Evolutionary conservation across 2,113 vertebrate genomes (phyloP).

Genomic region (Gobiocypris rarus): DNA sequence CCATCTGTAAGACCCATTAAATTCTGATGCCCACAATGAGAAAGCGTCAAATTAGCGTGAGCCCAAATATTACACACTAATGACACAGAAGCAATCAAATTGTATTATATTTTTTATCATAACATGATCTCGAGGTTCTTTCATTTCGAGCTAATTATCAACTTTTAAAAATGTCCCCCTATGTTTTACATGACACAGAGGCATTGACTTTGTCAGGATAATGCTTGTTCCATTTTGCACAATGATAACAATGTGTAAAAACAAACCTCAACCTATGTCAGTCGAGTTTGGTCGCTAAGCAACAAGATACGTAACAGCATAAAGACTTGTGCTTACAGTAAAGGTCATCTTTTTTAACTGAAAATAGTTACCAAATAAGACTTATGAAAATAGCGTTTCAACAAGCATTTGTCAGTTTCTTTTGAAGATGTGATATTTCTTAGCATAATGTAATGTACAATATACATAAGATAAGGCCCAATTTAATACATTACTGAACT

Average conservation of each 20-base stretch:
- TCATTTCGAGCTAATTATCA: not conserved
- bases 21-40: no score
- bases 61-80: no score
- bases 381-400: not conserved
- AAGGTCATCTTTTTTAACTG: not conserved
- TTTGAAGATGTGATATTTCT: not conserved
- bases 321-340: conserved; percentile 11
- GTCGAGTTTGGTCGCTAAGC: conserved; percentile 2
- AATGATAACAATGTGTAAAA: conserved; percentile 1
- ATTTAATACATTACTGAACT: conserved; percentile 1
- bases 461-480: not conserved
- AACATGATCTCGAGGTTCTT: not conserved
- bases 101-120: not conserved
- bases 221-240: not conserved
- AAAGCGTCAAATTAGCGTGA: no score
- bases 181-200: not conserved
- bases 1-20: no score
- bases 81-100: not conserved
- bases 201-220: not conserved
- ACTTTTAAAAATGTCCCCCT: not conserved
- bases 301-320: conserved; percentile 28
- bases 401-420: not conserved
- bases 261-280: conserved; percentile 17
- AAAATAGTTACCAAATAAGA: not conserved
- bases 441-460: not conserved